Base-by-base conservation (phyloP, 2,888 invertebrate species). In the Drosophila yooni region DNA sequence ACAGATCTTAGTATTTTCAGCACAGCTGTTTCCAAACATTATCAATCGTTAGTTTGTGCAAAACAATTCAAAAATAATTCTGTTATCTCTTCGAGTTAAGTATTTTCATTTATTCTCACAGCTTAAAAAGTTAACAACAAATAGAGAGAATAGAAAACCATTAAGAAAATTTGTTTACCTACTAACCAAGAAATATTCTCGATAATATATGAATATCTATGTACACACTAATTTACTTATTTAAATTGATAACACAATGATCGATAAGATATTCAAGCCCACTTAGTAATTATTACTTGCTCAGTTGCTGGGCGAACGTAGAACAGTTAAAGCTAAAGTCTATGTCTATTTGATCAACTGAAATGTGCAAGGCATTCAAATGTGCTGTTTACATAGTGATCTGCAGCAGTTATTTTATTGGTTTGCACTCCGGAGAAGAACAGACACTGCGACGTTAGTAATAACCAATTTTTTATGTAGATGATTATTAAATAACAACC, bases 341-440 rank as follows among this genome's bases (percentile, higher is more conserved):
- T 29, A 21, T 36, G n/a, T 34, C 50, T 60, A 61, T 62, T 67
- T 57, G 48, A 60, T 43, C 11, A 68, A 54, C 31, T 33, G 51
- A 73, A 58, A 78, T 82, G 79, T 71, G 54, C 67, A 73, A 57
- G 64, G 56, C 57, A 71, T 69, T 62, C 38, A 70, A 65, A 58
- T 75, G 31, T 50, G 40, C 61, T 68, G 18, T 70, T 68, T 82
- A 71, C 54, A 13, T 82, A 56, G 46, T 34, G 29, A 13, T 74
- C 8, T 60, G 43, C 40, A 61, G 59, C 48, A 51, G 59, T 31
- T 76, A 27, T 33, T 46, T 76, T n/a, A 25, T 67, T n/a, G 52
- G 36, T 33, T 33, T 63, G 34, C 29, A 15, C 1, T 66, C 67
- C 6, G 54, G 53, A 2, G 56, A 75, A 8, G 10, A 31, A 7